phyloP scores from a whole-genome alignment of 2,888 invertebrate genomes.

The Cephalotes varians region DNA sequence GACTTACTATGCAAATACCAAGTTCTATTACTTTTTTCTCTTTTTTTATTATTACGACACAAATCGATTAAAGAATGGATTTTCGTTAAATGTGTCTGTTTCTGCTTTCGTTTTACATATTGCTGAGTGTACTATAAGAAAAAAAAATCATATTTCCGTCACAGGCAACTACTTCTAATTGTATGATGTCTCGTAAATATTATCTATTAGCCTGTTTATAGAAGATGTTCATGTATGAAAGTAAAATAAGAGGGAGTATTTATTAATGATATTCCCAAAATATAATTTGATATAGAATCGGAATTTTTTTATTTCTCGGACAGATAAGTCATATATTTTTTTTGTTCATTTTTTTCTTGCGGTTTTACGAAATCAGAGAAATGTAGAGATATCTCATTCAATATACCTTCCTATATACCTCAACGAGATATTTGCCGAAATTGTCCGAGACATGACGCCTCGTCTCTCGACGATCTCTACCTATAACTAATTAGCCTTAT shows the following conservation, averaged over 20 bases:
- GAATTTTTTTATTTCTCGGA: slow-evolving; percentile 13
- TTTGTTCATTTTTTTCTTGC: not conserved
- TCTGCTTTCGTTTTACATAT: not conserved
- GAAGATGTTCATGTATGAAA: not conserved
- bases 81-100: not conserved
- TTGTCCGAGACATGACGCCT: slow-evolving; percentile 34
- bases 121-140: not conserved
- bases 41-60: slow-evolving; percentile 16
- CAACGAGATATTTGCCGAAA: slow-evolving; percentile 28
- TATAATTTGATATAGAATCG: not conserved
- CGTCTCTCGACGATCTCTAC: slow-evolving; percentile 66
- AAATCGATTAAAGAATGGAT: not conserved
- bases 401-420: slow-evolving; percentile 29
- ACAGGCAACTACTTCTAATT: not conserved
- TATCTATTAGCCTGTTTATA: not conserved
- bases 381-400: not conserved
- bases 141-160: not conserved
- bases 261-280: not conserved
- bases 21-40: not conserved
- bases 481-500: slow-evolving; percentile 74
- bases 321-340: not conserved
- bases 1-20: slow-evolving; percentile 23
- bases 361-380: not conserved
- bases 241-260: slow-evolving; percentile 4
- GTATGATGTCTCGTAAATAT: too few relatives aligned